Evolutionary conservation across 1,140 invertebrate species (phyloP), one percentile per base, ranked within the genome.

Genomic region (Aplysia californica): DNA sequence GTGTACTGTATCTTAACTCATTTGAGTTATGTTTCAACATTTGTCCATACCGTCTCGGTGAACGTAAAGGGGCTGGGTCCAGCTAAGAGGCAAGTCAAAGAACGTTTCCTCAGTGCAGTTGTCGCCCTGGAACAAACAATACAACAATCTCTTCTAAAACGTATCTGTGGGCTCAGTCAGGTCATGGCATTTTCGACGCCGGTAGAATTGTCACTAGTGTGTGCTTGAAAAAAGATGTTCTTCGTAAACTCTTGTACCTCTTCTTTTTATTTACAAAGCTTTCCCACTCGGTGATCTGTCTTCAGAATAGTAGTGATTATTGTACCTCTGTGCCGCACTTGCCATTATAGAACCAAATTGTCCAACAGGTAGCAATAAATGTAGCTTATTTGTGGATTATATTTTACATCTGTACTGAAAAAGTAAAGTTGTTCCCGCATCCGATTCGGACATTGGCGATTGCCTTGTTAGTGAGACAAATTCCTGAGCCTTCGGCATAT

Each of bases 21-120:
- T 50, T 50, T 10, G 10, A 15, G 44, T 50, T 50, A 15, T 50
- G 10, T 50, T 50, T 50, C 44, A 10, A 15, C 44, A 15, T 50
- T n/a, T 50, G 10, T 61, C 29, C 58, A 64, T 44, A 74, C 71
- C 71, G 36, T 74, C 21, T 44, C 71, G 31, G 1, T 44, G 44
- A 6, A 74, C 36, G 2, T 26, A 18, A 5, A 74, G 39, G 35
- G 71, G 58, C 23, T 41, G 36, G n/a, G 39, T 38, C 71, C 71
- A 74, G 33, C 58, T 64, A 41, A 64, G 3, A 26, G 71, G 71
- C 21, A 74, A 26, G 23, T 74, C 71, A 6, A 74, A 65, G 36
- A 35, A 39, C 5, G 15, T 6, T 26, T 74, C 71, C 5, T 74
- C 71, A 18, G 36, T 15, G 26, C 56, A 64, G 6, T 6, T 10